phyloP scores from a whole-genome alignment of 2,888 invertebrate species.

The Liodrosophila aerea region DNA sequence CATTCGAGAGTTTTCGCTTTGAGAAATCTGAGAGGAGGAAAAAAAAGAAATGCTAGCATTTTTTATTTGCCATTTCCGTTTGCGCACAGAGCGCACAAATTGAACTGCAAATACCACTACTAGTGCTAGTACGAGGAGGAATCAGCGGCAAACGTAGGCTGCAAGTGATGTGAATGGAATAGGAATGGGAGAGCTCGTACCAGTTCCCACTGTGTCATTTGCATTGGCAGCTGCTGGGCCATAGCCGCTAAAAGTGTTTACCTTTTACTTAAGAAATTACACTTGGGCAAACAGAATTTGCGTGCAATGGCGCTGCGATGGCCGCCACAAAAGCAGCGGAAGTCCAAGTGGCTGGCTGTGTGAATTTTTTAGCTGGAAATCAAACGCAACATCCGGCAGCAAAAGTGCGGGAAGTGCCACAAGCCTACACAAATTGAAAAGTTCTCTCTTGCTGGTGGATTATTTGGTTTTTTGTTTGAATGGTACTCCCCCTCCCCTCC shows the following conservation, averaged over 20 bases:
- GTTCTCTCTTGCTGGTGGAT: slow-evolving; percentile 62
- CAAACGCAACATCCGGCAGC: slow-evolving; percentile 56
- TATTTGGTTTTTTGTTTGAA: slow-evolving; percentile 55
- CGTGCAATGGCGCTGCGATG: slow-evolving; percentile 35
- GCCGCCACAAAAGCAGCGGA: slow-evolving; percentile 29
- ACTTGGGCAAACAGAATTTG: slow-evolving; percentile 78
- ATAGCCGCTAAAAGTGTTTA: slow-evolving; percentile 78
- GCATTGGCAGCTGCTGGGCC: slow-evolving; percentile 36
- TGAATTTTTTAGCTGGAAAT: slow-evolving; percentile 58
- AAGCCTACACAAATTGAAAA: slow-evolving; percentile 69
- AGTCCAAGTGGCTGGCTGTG: slow-evolving; percentile 66
- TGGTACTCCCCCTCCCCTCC: slow-evolving; percentile 15
- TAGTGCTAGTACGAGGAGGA: slow-evolving; percentile 17
- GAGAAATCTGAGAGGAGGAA: no score
- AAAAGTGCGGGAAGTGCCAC: slow-evolving; percentile 18
- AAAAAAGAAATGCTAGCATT: slow-evolving; percentile 8
- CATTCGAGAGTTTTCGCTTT: slow-evolving; percentile 14
- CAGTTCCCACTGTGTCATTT: slow-evolving; percentile 36
- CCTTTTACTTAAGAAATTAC: slow-evolving; percentile 81
- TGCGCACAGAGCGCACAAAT: slow-evolving; percentile 67
- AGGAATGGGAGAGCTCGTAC: not conserved
- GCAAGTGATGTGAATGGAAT: slow-evolving; percentile 21
- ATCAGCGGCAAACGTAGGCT: slow-evolving; percentile 29
- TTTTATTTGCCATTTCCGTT: slow-evolving; percentile 62
- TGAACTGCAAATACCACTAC: slow-evolving; percentile 63